A percentile compares a stretch with the other conserved stretches of the same genome.
phyloP scores from a whole-genome alignment of 2,113 vertebrate genomes.

The Istiophorus platypterus region DNA sequence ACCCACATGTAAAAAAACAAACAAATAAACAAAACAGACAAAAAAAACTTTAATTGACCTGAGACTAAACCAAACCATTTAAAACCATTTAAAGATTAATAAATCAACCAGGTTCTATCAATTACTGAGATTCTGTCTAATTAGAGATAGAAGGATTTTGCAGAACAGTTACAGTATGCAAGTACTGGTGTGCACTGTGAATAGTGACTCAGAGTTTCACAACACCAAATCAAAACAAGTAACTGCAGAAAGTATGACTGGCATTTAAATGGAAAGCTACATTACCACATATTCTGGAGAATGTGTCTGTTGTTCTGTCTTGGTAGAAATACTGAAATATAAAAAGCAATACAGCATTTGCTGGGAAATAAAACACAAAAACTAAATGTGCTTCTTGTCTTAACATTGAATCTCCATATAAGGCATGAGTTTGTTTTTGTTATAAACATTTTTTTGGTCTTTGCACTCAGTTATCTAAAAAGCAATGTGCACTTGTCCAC shows the following conservation, averaged over 20 bases:
- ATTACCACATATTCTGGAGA: conserved; percentile 68
- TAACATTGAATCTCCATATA: conserved; percentile 85
- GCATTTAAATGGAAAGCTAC: conserved; percentile 76
- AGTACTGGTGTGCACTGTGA: conserved; percentile 66
- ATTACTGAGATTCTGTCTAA: conserved; percentile 36
- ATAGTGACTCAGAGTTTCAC: conserved; percentile 65
- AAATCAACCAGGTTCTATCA: conserved; percentile 25
- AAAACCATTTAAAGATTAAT: conserved; percentile 29
- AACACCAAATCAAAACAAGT: conserved; percentile 74
- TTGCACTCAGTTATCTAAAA: conserved; percentile 83
- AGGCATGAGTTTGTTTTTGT: conserved; percentile 84
- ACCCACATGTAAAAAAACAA: conserved; percentile 1
- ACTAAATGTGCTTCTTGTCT: conserved; percentile 86
- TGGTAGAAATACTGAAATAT: conserved; percentile 78
- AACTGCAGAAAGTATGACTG: conserved; percentile 66
- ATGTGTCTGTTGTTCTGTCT: conserved; percentile 69
- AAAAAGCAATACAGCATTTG: conserved; percentile 75
- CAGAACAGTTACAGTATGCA: conserved; percentile 67
- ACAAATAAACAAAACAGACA: not conserved
- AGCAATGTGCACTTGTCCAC: conserved; percentile 84
- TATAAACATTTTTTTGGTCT: conserved; percentile 83
- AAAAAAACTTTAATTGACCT: conserved; percentile 39
- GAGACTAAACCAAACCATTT: conserved; percentile 58
- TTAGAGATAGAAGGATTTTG: conserved; percentile 56
- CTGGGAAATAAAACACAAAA: conserved; percentile 76